Conservation (phyloP, 1,140 invertebrate species). For the Vanessa tameamea region DNA sequence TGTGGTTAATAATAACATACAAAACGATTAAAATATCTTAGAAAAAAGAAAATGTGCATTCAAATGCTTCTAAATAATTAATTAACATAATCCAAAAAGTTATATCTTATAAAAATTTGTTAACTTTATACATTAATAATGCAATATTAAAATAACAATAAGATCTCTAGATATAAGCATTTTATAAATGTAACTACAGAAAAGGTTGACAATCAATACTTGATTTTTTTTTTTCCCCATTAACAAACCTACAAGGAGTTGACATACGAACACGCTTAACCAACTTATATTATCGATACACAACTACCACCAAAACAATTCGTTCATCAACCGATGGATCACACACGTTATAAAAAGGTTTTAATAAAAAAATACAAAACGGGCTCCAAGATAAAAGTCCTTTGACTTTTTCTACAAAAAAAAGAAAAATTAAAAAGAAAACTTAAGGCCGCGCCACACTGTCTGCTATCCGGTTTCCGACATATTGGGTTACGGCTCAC, state of each 20-base stretch:
- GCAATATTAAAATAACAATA: background rate
- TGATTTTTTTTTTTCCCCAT: constrained; percentile 9
- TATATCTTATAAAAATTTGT: too few species aligned
- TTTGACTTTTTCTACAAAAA: constrained; percentile 66
- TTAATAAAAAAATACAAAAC: constrained; percentile 59
- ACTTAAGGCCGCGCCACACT: constrained; percentile 77
- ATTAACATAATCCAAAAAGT: too few species aligned
- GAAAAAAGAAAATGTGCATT: too few species aligned
- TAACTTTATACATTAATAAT: too few species aligned
- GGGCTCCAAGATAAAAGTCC: constrained; percentile 68
- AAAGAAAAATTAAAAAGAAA: constrained; percentile 74
- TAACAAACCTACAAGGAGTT: constrained; percentile 19
- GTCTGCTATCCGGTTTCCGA: constrained; percentile 78
- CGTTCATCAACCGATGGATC: constrained; percentile 69
- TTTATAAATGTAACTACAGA: constrained; percentile 2
- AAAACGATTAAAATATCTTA: too few species aligned
- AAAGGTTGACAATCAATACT: constrained; percentile 12
- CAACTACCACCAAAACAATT: constrained; percentile 68
- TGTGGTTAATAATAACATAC: too few species aligned
- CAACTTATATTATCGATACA: constrained; percentile 49
- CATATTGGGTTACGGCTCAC: constrained; percentile 73
- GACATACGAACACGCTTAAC: constrained; percentile 49
- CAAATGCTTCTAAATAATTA: too few species aligned
- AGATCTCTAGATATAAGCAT: background rate
- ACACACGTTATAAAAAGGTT: constrained; percentile 72